Percentiles rank a stretch among this genome's conserved stretches.
Conservation (phyloP, 1,140 invertebrate genomes). For the Rhizoglyphus robini region DNA sequence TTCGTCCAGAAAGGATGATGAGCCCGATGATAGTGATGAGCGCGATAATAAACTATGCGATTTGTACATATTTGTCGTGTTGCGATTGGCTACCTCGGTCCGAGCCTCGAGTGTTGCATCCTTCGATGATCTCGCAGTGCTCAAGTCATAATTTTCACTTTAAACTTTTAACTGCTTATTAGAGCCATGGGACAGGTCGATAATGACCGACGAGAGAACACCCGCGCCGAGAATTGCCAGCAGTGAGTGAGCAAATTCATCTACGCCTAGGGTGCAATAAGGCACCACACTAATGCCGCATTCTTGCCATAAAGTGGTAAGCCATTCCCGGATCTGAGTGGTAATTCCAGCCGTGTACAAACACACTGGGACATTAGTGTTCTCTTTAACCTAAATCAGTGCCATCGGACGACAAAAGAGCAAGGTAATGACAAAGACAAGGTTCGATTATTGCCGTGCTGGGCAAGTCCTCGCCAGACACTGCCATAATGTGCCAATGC, state of each 20-base stretch:
- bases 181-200: conserved; percentile 14
- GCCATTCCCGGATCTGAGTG: not conserved
- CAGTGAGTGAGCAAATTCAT: not conserved
- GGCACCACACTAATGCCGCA: not conserved
- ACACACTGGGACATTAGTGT: conserved; percentile 5
- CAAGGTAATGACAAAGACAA: not conserved
- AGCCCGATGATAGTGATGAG: no score
- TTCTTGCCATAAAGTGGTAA: conserved; percentile 13
- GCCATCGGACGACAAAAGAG: not conserved
- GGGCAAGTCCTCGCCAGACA: not conserved
- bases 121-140: no score
- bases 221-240: no score
- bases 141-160: not conserved
- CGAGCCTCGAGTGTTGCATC: no score
- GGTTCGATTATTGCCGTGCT: conserved; percentile 7
- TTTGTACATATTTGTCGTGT: no score
- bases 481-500: not conserved
- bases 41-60: no score
- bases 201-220: not conserved
- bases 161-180: conserved; percentile 2
- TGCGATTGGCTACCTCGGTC: no score
- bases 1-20: no score
- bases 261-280: conserved; percentile 12
- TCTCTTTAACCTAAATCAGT: not conserved
- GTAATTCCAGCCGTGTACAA: not conserved